Evolutionary conservation across 2,113 vertebrate species (phyloP), one percentile per base, ranked within the genome.

Genomic region (Platycercus adscitus): DNA sequence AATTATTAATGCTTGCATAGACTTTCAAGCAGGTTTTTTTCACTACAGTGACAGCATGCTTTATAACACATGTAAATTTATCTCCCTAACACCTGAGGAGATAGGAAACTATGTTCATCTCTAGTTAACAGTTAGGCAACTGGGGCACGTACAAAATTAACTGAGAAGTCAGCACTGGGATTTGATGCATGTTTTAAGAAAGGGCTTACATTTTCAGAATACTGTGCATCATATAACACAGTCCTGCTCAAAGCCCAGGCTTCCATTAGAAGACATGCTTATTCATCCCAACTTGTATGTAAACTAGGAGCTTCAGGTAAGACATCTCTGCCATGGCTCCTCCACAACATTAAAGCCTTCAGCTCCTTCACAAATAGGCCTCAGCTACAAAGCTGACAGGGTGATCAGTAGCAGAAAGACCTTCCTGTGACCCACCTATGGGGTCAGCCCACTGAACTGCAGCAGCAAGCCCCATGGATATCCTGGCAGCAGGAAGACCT

Each of bases 1-100:
- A 90, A 90, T 93, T 94, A 92, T 83, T 94, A 96, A 95, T 80
- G 71, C 70, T 77, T 93, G 76, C 76, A 46, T 15, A 88, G 58
- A 60, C 46, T 86, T 73, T 73, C 2, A 2, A 53, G 80, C 35
- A 92, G 71, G n/a, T 46, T 60, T 76, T 96, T 94, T 83, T 93
- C 82, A 83, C 68, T 83, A 15, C 53, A 70, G 58, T 66, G 71
- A 86, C 71, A 94, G 49, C 7, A 0, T 46, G 58, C 80, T 90
- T 93, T 66, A 78, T 41, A 85, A 92, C 37, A 80, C 46, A 72
- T 46, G 43, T 70, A 88, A 73, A 86, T 68, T 83, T 73, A 78
- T 78, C 76, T 82, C 47, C 75, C 50, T 53, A 70, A 70, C 73
- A 71, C 55, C 41, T 50, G 37, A 93, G 37, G 28, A 88, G 50